phyloP scores from a whole-genome alignment of 2,113 vertebrate species.

The Callithrix jacchus region DNA sequence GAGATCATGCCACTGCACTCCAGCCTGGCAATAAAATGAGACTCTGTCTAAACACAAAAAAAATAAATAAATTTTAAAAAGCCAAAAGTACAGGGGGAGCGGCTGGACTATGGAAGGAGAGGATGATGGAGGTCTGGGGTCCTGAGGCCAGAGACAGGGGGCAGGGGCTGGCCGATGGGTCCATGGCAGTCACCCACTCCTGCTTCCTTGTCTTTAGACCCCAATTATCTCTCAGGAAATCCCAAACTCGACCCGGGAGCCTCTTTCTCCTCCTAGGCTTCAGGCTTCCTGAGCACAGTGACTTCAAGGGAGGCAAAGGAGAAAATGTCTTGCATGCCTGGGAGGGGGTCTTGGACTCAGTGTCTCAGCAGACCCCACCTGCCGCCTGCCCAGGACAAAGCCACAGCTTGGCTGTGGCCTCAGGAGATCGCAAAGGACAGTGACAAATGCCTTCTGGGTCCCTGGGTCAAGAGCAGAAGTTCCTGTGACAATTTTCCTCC shows the following conservation, averaged over 20 bases:
- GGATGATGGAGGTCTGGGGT: background rate
- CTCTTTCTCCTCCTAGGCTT: background rate
- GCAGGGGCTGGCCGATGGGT: background rate
- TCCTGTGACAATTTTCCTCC: background rate
- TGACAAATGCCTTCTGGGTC: background rate
- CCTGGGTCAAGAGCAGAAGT: background rate
- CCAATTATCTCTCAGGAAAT: background rate
- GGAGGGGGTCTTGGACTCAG: background rate
- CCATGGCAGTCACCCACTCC: background rate
- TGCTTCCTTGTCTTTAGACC: background rate
- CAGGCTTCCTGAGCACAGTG: accelerated
- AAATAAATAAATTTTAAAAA: no score
- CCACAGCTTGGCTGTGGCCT: background rate
- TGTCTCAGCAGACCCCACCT: background rate
- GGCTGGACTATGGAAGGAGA: no score
- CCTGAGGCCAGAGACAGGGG: background rate
- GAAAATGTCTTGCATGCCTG: background rate
- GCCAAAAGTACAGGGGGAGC: background rate
- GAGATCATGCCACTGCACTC: no score
- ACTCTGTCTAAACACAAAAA: no score
- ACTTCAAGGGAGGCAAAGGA: accelerated
- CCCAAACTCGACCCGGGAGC: background rate
- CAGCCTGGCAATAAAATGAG: no score
- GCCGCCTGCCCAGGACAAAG: background rate
- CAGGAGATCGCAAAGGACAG: background rate